Conservation (phyloP, 2,113 vertebrate species). For the Tursiops truncatus region DNA sequence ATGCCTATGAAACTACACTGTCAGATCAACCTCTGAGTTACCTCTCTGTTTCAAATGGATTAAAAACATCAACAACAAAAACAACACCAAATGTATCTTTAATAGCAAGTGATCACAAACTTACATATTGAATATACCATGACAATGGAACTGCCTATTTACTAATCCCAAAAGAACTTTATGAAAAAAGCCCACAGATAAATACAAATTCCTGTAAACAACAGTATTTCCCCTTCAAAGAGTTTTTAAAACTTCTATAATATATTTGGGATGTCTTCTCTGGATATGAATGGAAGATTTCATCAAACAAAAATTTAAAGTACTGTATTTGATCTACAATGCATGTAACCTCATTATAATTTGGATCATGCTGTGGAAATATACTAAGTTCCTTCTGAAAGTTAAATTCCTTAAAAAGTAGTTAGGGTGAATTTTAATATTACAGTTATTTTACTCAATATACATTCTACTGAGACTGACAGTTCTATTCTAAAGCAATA, state of each 20-base stretch:
- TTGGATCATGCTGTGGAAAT: not conserved
- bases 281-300: slow-evolving; percentile 1
- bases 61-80: not conserved
- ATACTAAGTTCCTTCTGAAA: slow-evolving; percentile 29
- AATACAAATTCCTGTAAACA: not conserved
- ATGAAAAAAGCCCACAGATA: not conserved
- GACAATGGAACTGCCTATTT: not conserved
- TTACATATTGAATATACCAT: not conserved
- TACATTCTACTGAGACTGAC: not conserved
- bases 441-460: not conserved
- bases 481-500: not conserved
- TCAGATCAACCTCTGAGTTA: not conserved
- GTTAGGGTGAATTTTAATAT: not conserved
- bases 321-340: not conserved
- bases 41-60: not conserved
- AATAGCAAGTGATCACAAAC: not conserved
- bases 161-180: slow-evolving; percentile 1
- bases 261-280: not conserved
- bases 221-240: not conserved
- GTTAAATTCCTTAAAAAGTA: not conserved
- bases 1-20: not conserved
- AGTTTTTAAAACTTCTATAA: slow-evolving; percentile 24
- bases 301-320: slow-evolving; percentile 1
- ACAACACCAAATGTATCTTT: not conserved
- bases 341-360: not conserved